These are phyloP conservation scores for Oenanthe oenanthe DNA, from an alignment of 2,113 vertebrate species.

Conservation along the genomic window DNA sequence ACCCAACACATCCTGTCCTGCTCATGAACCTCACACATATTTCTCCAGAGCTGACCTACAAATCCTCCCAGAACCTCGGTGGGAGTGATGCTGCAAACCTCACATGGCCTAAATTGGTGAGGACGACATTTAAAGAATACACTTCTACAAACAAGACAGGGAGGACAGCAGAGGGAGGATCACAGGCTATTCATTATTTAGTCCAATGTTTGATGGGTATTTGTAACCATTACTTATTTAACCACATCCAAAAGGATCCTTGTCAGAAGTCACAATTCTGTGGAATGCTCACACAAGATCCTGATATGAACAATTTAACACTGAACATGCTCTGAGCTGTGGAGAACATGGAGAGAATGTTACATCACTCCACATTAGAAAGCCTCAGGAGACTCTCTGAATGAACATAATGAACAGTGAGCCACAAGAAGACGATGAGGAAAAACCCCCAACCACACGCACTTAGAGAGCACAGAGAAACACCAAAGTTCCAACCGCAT, in stretches of 20 bases:
- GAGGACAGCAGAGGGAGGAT: neutral
- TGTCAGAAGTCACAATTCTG: neutral
- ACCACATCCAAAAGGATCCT: neutral
- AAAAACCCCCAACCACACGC: neutral
- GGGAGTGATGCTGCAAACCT: neutral
- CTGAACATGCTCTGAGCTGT: neutral
- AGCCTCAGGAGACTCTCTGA: conserved; percentile 12
- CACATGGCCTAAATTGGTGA: neutral
- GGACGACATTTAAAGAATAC: neutral
- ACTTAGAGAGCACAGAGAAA: neutral
- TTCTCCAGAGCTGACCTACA: neutral
- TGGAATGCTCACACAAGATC: neutral
- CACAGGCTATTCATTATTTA: neutral
- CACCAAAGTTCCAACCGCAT: neutral
- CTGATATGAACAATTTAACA: neutral
- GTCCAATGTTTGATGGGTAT: neutral
- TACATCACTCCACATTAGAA: neutral
- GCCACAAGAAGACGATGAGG: neutral
- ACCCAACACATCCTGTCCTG: neutral
- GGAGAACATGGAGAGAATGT: neutral
- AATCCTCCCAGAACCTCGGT: neutral
- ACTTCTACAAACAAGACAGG: neutral
- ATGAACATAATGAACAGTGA: conserved; percentile 28
- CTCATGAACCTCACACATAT: neutral
- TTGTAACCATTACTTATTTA: conserved; percentile 29